phyloP scores from a whole-genome alignment of 2,113 vertebrate species.

The Progne subis region DNA sequence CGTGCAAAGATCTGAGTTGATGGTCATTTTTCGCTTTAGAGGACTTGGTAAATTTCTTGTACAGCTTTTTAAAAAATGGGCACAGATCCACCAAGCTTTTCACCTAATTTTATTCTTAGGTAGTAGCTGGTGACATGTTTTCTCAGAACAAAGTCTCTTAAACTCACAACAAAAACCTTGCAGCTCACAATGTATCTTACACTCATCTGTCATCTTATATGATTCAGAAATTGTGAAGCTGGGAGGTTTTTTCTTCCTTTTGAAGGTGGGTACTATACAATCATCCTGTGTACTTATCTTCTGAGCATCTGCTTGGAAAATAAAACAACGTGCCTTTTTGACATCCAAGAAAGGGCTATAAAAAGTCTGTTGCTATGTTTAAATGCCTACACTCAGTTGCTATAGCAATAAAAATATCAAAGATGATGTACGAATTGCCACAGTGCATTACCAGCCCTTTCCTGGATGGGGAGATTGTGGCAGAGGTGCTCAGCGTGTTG shows the following conservation, averaged over 20 bases:
- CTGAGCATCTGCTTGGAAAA: constrained; percentile 62
- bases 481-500: background rate
- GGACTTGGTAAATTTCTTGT: background rate
- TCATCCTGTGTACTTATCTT: constrained; percentile 50
- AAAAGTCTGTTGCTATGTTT: constrained; percentile 73
- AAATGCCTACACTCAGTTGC: constrained; percentile 64
- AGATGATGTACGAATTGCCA: constrained; percentile 15
- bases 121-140: background rate
- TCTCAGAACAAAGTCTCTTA: background rate
- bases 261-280: background rate
- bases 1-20: background rate
- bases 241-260: background rate
- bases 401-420: constrained; percentile 69
- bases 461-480: background rate
- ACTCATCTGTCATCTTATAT: background rate
- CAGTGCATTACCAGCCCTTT: constrained; percentile 40
- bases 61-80: background rate
- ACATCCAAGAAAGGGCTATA: constrained; percentile 66
- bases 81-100: background rate
- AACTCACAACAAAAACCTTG: background rate
- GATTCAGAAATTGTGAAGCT: background rate
- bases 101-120: background rate
- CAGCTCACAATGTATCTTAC: background rate
- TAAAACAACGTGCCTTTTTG: constrained; percentile 60
- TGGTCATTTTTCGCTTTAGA: background rate